Conservation (phyloP, 2,113 vertebrate species). For the Sinocyclocheilus grahami region DNA sequence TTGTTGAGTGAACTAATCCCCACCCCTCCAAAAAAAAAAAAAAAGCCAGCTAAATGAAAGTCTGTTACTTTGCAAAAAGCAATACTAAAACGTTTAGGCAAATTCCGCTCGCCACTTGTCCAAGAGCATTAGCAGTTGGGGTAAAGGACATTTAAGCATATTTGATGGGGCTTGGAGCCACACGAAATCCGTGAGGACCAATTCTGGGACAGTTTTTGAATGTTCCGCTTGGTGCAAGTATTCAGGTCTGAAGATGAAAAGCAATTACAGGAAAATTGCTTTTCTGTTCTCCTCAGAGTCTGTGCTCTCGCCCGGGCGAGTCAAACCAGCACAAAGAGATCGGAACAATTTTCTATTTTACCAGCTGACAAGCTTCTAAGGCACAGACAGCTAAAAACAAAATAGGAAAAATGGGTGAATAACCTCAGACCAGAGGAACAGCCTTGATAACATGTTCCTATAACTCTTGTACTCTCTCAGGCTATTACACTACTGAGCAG, state of each 20-base stretch:
- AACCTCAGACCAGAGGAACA: slow-evolving; percentile 28
- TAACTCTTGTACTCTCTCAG: slow-evolving; percentile 17
- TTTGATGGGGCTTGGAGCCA: slow-evolving; percentile 35
- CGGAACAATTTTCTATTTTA: slow-evolving; percentile 42
- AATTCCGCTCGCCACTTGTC: not conserved
- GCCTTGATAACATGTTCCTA: slow-evolving; percentile 14
- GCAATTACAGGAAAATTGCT: slow-evolving; percentile 54
- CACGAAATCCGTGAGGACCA: slow-evolving; percentile 34
- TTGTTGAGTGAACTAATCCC: not conserved
- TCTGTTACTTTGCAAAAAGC: not conserved
- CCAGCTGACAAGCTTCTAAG: slow-evolving; percentile 32
- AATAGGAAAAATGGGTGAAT: slow-evolving; percentile 47
- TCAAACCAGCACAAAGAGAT: slow-evolving; percentile 32
- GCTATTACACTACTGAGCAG: slow-evolving; percentile 26
- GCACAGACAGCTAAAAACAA: slow-evolving; percentile 36
- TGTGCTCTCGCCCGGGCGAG: not conserved
- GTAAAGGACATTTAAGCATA: slow-evolving; percentile 32
- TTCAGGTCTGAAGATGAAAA: slow-evolving; percentile 54
- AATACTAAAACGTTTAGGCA: not conserved
- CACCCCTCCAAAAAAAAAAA: too few relatives aligned
- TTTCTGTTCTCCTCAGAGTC: slow-evolving; percentile 47
- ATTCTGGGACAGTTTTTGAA: slow-evolving; percentile 48
- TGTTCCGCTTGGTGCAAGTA: slow-evolving; percentile 42
- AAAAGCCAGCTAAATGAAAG: not conserved
- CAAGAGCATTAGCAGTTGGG: slow-evolving; percentile 9